These are phyloP conservation scores for Netelia virgata DNA, from an alignment of 2,888 invertebrate genomes.

Conservation along the genomic window DNA sequence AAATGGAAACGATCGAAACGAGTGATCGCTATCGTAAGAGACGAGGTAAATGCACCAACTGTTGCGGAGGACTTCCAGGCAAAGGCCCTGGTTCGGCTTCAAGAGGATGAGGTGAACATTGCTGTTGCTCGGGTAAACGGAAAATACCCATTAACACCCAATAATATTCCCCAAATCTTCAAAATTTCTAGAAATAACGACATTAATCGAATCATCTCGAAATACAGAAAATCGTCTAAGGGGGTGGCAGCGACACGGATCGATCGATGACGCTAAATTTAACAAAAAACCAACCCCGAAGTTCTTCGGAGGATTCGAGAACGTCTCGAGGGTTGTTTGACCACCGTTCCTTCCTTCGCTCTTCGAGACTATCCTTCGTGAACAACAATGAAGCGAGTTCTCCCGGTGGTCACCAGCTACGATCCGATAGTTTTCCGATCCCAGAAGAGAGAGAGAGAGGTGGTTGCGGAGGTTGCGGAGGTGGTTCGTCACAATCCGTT, in stretches of 20 bases:
- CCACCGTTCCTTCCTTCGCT: not conserved
- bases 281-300: not conserved
- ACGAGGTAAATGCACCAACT: conserved; percentile 63
- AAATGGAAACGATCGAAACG: conserved; percentile 1
- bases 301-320: conserved; percentile 37
- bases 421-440: conserved; percentile 26
- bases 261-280: not conserved
- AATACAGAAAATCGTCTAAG: conserved; percentile 46
- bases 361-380: not conserved
- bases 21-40: conserved; percentile 32
- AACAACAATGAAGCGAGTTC: conserved; percentile 13
- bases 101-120: conserved; percentile 12
- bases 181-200: not conserved
- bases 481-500: conserved; percentile 49
- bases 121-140: conserved; percentile 58
- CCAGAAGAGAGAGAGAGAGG: conserved; percentile 47
- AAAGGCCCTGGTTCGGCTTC: conserved; percentile 46
- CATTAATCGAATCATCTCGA: not conserved
- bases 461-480: conserved; percentile 67
- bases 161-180: no score
- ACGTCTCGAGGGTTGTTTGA: not conserved
- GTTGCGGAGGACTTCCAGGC: conserved; percentile 68
- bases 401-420: conserved; percentile 3
- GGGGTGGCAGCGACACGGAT: conserved; percentile 52
- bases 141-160: not conserved